Conservation (phyloP, 1,140 invertebrate genomes). For the Nylanderia fulva region DNA sequence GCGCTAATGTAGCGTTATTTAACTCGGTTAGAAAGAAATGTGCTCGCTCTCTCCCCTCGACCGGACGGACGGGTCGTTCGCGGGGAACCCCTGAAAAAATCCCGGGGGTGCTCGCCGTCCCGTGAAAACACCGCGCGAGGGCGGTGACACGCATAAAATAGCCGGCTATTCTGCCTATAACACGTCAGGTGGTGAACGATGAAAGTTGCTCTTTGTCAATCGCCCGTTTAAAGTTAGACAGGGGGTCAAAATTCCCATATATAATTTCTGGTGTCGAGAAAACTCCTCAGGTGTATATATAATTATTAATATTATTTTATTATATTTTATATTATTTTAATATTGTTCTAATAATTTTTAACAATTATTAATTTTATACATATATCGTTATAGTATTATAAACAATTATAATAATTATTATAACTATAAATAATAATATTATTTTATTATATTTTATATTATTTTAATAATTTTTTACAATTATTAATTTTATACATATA, state of each 20-base stretch:
- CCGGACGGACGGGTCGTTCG: conserved; percentile 35
- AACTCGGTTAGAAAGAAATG: conserved; percentile 85
- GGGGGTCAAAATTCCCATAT: neutral
- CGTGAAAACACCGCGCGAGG: conserved; percentile 84
- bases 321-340: too few species aligned
- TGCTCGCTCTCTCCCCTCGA: conserved; percentile 64
- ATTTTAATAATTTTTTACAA: too few species aligned
- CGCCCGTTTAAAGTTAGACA: neutral
- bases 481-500: too few species aligned
- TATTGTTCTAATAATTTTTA: too few species aligned
- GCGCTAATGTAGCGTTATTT: conserved; percentile 85
- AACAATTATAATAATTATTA: conserved; percentile 1
- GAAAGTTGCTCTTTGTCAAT: conserved; percentile 24
- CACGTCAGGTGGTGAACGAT: conserved; percentile 61
- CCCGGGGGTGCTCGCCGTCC: conserved; percentile 83
- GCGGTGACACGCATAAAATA: conserved; percentile 84
- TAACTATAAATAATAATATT: too few species aligned
- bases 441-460: too few species aligned
- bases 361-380: too few species aligned
- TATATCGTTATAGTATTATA: too few species aligned
- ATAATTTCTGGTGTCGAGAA: neutral
- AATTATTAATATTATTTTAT: too few species aligned
- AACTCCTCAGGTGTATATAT: neutral
- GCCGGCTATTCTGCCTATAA: conserved; percentile 74
- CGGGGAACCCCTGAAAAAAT: conserved; percentile 68